Conservation (phyloP, 2,888 invertebrate species). For the Chalcis sispes region DNA sequence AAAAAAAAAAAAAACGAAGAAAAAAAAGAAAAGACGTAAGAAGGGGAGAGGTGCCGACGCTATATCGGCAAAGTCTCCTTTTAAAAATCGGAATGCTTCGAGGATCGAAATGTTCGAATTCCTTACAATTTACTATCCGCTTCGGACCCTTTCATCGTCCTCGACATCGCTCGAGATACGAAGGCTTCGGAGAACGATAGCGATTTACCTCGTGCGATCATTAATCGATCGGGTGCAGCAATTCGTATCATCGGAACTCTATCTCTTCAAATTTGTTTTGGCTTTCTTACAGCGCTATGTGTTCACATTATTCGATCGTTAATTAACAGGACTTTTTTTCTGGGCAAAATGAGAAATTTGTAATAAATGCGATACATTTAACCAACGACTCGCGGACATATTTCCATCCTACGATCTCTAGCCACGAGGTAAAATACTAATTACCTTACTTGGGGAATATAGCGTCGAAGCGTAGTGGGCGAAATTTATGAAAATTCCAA, state of each 20-base stretch:
- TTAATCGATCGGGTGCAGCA: constrained; percentile 54
- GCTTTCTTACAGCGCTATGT: constrained; percentile 16
- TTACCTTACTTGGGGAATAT: constrained; percentile 2
- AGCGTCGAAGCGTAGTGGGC: constrained; percentile 11
- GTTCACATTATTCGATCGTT: constrained; percentile 38
- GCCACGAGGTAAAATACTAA: constrained; percentile 21
- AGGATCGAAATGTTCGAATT: constrained; percentile 65
- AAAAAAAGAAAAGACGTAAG: background rate
- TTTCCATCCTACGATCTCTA: background rate
- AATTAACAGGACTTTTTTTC: constrained; percentile 34
- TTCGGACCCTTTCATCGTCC: constrained; percentile 64
- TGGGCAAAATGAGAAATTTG: constrained; percentile 11
- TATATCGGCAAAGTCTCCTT: constrained; percentile 40
- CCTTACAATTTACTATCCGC: constrained; percentile 66
- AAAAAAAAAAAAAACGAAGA: constrained; percentile 24
- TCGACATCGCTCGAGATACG: constrained; percentile 58
- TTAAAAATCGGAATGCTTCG: constrained; percentile 61
- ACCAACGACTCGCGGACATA: background rate
- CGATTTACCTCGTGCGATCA: constrained; percentile 60
- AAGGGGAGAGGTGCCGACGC: constrained; percentile 9
- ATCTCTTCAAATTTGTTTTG: constrained; percentile 48
- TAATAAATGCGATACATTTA: background rate
- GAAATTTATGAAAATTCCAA: constrained; percentile 53
- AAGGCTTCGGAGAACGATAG: constrained; percentile 60
- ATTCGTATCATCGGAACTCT: constrained; percentile 49